Conservation (phyloP, 2,888 invertebrate species). For the Monopis laevigella region DNA sequence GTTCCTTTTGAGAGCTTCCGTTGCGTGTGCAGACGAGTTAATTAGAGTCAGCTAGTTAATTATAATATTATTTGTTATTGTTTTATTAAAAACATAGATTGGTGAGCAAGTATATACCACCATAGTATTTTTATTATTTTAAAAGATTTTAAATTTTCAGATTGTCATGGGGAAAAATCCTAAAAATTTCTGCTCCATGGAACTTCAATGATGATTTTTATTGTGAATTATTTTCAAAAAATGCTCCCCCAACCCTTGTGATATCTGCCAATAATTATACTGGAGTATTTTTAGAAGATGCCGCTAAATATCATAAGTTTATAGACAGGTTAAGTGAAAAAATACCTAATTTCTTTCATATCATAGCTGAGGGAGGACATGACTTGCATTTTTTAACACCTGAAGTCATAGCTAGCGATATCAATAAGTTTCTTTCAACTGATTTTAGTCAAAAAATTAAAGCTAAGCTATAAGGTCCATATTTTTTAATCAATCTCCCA, state of each 20-base stretch:
- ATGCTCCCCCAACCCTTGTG: conserved; percentile 33
- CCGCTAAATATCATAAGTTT: conserved; percentile 24
- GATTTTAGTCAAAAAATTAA: conserved; percentile 17
- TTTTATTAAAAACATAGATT: no score
- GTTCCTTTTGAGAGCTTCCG: no score
- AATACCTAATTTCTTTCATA: conserved; percentile 23
- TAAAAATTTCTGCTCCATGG: conserved; percentile 29
- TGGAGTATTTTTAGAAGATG: conserved; percentile 19
- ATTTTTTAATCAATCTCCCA: no score
- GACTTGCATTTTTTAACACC: conserved; percentile 71
- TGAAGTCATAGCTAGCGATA: conserved; percentile 42
- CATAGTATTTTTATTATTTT: no score
- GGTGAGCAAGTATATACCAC: no score
- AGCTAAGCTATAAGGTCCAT: conserved; percentile 27
- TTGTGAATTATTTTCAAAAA: conserved; percentile 29
- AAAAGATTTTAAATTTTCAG: no score
- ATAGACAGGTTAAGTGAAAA: conserved; percentile 26
- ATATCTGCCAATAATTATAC: conserved; percentile 27
- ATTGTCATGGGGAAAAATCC: conserved; percentile 41
- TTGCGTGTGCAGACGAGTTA: no score
- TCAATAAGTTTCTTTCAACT: conserved; percentile 39
- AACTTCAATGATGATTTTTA: conserved; percentile 35
- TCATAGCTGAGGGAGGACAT: conserved; percentile 61
- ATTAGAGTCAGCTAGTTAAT: no score
- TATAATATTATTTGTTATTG: no score